Base-by-base conservation (phyloP, 2,797 vertebrate genomes). In the Hozukius guyotensis region DNA sequence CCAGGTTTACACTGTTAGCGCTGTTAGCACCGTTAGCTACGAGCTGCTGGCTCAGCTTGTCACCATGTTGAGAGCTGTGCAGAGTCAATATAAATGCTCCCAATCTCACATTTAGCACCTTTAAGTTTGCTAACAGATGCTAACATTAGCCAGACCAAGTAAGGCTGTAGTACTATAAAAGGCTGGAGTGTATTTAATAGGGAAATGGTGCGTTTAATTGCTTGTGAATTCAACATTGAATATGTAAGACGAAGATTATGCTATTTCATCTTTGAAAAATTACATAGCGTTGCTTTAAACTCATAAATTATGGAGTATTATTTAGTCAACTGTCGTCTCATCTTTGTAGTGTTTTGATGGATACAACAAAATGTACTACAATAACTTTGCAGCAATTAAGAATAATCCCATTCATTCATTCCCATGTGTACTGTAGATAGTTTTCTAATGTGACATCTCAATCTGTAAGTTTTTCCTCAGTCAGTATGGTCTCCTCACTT, bases 371-470 rank as follows among this genome's bases (percentile, higher is more conserved):
- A 20, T 22, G 32, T 49, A 25, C 34, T 8, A 32, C 6, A 42
- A 12, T 49, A 70, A 42, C 49, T n/a, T 42, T 32, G 36, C 14
- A 38, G 29, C 57, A 63, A 14, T 69, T 71, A 34, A 9, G 52
- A 38, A 34, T 14, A 25, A 69, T n/a, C 9, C 20, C 57, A 31
- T 60, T 61, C 29, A 49, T 62, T 57, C 9, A 12, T 2, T 62
- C 63, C 66, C n/a, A 3, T 62, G 11, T 32, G 4, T 0, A 2
- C 9, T 34, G 38, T 3, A 53, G 31, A 36, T 8, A 11, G 9
- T 70, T 78, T 38, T 76, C 14, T 49, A 14, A n/a, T 18, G 52
- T 70, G 63, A 83, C 59, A 56, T 75, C 67, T 62, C 67, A 32
- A 61, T 72, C 76, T n/a, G 52, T 53, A 71, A 64, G 18, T 38